A percentile compares a stretch with the other conserved stretches of the same genome.
Evolutionary conservation across 2,888 invertebrate species (phyloP).

Genomic region (Thalpophila matura): DNA sequence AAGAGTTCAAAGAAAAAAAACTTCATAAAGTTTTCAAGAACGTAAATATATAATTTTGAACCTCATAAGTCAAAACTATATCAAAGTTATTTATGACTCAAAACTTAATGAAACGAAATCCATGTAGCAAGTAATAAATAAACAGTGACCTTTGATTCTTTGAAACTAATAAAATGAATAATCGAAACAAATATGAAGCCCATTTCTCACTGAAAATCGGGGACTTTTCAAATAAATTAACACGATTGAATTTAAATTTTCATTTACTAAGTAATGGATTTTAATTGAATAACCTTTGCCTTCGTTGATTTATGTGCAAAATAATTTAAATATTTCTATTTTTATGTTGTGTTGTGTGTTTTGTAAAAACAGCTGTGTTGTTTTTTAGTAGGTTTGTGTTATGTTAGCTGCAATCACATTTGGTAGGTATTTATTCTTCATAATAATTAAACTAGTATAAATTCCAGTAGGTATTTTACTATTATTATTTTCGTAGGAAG

Average conservation of each 20-base stretch:
- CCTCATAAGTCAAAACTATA: too few species aligned
- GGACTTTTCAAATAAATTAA: constrained; percentile 11
- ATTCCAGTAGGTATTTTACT: too few species aligned
- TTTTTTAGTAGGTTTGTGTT: too few species aligned
- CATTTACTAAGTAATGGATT: constrained; percentile 18
- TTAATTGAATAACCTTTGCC: constrained; percentile 20
- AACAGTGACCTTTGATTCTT: neutral
- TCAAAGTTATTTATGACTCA: too few species aligned
- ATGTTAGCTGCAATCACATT: too few species aligned
- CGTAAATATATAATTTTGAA: too few species aligned
- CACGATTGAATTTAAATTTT: constrained; percentile 22
- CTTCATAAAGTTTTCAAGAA: too few species aligned
- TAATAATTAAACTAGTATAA: too few species aligned
- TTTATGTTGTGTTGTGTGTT: neutral
- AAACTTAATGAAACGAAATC: neutral
- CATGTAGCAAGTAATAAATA: neutral
- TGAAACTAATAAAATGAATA: neutral
- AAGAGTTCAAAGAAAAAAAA: too few species aligned
- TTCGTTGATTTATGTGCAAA: constrained; percentile 16
- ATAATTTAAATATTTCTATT: constrained; percentile 10
- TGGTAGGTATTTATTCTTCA: too few species aligned
- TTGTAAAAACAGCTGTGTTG: neutral
- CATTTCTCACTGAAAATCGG: constrained; percentile 8
- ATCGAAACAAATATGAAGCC: neutral
- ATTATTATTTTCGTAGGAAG: too few species aligned